Conservation (phyloP, 2,113 vertebrate species). For the Odobenus rosmarus region DNA sequence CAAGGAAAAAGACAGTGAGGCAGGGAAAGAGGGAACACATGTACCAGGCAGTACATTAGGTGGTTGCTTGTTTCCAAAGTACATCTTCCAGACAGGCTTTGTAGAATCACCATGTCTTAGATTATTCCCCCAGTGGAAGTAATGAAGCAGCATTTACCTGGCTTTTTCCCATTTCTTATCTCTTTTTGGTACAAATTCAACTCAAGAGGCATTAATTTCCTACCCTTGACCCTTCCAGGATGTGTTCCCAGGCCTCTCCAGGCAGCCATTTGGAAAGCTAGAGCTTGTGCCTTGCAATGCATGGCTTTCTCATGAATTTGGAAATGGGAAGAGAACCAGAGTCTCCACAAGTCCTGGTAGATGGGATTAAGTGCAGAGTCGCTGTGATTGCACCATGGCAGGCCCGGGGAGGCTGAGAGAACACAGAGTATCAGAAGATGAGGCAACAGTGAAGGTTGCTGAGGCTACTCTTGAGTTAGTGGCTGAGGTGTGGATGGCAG, state of each 20-base stretch:
- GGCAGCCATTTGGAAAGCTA: not conserved
- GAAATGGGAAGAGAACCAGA: not conserved
- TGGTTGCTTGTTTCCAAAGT: not conserved
- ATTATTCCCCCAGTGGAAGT: not conserved
- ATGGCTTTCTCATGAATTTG: not conserved
- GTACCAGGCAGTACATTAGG: not conserved
- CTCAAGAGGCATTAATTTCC: not conserved
- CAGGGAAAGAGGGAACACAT: not conserved
- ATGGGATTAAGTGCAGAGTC: not conserved
- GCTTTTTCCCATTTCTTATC: not conserved
- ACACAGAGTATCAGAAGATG: not conserved
- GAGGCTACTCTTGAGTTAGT: too few relatives aligned
- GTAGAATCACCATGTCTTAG: not conserved
- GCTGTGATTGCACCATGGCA: not conserved
- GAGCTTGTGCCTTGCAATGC: not conserved
- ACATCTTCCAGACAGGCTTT: not conserved
- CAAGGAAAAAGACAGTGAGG: not conserved
- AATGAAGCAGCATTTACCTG: not conserved
- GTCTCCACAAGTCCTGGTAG: not conserved
- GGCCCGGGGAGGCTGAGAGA: not conserved
- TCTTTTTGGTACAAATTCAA: not conserved
- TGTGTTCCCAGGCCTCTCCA: not conserved
- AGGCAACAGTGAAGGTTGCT: not conserved
- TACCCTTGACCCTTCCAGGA: not conserved
- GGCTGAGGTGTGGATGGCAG: not conserved